phyloP scores from a whole-genome alignment of 1,140 invertebrate genomes.

The Drosophila cardini region DNA sequence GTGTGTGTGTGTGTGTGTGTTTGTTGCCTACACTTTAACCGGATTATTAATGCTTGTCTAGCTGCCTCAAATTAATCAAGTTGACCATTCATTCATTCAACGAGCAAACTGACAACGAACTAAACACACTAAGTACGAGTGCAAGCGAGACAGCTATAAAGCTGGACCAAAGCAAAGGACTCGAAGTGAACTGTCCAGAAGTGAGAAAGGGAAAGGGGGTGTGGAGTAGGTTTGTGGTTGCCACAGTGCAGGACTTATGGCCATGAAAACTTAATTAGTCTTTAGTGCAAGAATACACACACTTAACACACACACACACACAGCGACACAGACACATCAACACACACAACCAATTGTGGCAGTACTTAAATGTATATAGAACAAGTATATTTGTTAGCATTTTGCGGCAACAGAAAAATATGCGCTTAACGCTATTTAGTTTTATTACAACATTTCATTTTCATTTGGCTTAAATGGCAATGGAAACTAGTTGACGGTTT shows the following conservation, averaged over 20 bases:
- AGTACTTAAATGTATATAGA: constrained; percentile 2
- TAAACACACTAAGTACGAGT: not conserved
- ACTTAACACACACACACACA: constrained; percentile 26
- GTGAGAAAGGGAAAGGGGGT: not conserved
- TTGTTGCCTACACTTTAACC: constrained; percentile 73
- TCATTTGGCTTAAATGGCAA: constrained; percentile 19
- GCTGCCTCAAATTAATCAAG: constrained; percentile 80
- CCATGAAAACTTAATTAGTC: constrained; percentile 82
- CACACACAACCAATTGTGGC: not conserved
- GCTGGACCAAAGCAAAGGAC: constrained; percentile 23
- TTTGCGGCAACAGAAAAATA: constrained; percentile 34
- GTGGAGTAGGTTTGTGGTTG: no score
- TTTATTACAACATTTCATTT: constrained; percentile 48
- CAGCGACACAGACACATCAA: not conserved
- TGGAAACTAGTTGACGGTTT: constrained; percentile 5
- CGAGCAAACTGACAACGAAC: constrained; percentile 51
- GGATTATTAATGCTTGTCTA: constrained; percentile 82
- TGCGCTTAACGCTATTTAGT: constrained; percentile 56
- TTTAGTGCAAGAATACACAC: constrained; percentile 63
- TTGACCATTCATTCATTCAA: constrained; percentile 79
- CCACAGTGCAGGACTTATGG: constrained; percentile 36
- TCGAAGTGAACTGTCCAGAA: not conserved
- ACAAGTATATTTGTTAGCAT: constrained; percentile 5
- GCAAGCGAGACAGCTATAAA: not conserved
- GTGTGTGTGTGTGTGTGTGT: constrained; percentile 40